A percentile compares a stretch with the other conserved stretches of the same genome.
These are phyloP conservation scores for Bostrychus sinensis DNA, from an alignment of 2,113 vertebrate genomes.

Conservation along the genomic window DNA sequence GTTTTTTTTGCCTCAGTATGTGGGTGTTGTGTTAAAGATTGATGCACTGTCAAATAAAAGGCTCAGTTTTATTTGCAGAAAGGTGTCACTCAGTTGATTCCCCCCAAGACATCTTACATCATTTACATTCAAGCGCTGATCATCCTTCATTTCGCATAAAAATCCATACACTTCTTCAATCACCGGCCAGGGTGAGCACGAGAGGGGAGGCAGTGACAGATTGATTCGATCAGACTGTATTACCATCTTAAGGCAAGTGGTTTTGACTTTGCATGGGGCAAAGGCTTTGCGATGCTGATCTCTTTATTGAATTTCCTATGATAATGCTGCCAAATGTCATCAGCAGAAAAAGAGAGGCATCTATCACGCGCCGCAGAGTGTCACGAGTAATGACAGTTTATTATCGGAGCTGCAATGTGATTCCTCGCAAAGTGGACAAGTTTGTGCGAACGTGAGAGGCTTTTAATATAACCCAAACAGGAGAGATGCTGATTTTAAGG, in stretches of 20 bases:
- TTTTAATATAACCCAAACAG: conserved; percentile 27
- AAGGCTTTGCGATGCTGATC: conserved; percentile 66
- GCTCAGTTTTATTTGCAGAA: conserved; percentile 55
- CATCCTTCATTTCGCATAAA: conserved; percentile 73
- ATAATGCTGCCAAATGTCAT: conserved; percentile 78
- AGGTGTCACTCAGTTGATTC: conserved; percentile 54
- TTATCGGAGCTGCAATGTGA: conserved; percentile 53
- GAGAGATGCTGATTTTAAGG: background rate
- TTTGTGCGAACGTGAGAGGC: conserved; percentile 24
- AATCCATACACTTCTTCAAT: conserved; percentile 76
- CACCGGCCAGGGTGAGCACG: conserved; percentile 23
- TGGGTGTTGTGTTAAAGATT: conserved; percentile 31
- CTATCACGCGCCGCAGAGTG: conserved; percentile 67
- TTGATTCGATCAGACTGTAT: conserved; percentile 75
- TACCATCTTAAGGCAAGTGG: conserved; percentile 74
- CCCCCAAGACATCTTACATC: conserved; percentile 61
- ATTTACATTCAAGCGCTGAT: conserved; percentile 72
- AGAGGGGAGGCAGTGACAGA: conserved; percentile 69
- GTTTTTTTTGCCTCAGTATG: conserved; percentile 5
- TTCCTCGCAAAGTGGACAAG: conserved; percentile 39
- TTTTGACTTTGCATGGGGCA: conserved; percentile 72
- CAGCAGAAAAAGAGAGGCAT: conserved; percentile 68
- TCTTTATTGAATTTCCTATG: conserved; percentile 79
- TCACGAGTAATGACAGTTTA: conserved; percentile 73
- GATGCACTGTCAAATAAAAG: conserved; percentile 53